Conservation (phyloP, 2,797 vertebrate genomes). For the Sarcoramphus papa region DNA sequence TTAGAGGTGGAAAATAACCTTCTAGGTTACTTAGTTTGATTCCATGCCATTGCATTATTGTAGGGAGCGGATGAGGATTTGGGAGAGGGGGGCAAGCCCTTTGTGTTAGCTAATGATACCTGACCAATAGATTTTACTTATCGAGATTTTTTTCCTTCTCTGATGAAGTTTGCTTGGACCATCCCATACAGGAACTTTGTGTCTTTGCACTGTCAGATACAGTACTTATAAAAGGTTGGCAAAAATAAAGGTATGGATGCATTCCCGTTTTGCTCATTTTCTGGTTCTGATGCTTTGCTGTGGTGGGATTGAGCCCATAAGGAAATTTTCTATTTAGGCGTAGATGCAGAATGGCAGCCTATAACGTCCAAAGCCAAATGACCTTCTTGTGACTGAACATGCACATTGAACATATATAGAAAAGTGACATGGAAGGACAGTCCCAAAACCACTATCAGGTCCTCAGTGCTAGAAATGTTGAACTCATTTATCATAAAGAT, state of each 20-base stretch:
- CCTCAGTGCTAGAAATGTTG: background rate
- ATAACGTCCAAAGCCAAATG: background rate
- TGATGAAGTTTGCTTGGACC: background rate
- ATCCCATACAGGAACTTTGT: background rate
- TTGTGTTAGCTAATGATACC: background rate
- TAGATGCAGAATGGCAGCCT: background rate
- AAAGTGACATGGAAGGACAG: background rate
- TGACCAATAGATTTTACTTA: background rate
- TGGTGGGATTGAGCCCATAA: background rate
- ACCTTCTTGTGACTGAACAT: background rate
- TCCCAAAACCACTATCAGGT: background rate
- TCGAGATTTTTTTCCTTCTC: background rate
- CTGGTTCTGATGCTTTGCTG: background rate
- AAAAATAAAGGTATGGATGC: background rate
- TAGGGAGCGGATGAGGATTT: background rate
- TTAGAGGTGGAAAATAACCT: slow-evolving; percentile 39
- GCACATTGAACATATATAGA: rapidly evolving
- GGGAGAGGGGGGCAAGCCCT: background rate
- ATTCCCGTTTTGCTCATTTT: background rate
- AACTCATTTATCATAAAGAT: background rate
- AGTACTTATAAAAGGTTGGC: background rate
- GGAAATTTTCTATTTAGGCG: background rate
- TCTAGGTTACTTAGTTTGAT: slow-evolving; percentile 32
- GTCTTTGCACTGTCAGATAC: background rate
- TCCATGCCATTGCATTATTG: slow-evolving; percentile 42